These are phyloP conservation scores for Gymnarchus niloticus DNA, from an alignment of 2,113 vertebrate species.

Conservation along the genomic window DNA sequence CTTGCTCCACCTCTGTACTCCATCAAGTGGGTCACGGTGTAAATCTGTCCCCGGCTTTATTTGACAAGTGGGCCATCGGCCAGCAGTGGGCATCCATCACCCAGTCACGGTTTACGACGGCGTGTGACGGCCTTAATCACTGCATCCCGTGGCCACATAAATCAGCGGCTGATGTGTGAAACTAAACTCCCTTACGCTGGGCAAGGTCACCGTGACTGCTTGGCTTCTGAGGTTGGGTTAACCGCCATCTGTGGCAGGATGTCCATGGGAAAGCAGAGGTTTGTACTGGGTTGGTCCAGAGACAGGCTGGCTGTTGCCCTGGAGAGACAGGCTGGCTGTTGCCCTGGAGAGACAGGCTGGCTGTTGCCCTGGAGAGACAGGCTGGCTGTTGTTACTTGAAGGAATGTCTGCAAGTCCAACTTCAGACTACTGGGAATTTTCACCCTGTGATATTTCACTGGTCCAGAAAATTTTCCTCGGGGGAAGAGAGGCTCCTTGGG, in stretches of 20 bases:
- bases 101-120: background rate
- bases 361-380: background rate
- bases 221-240: too few species aligned
- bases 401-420: background rate
- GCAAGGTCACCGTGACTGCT: background rate
- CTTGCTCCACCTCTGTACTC: too few species aligned
- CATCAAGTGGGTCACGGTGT: background rate
- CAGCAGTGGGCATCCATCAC: slow-evolving; percentile 23
- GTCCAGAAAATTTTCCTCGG: background rate
- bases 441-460: background rate
- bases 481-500: background rate
- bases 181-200: slow-evolving; percentile 3
- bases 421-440: too few species aligned
- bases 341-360: background rate
- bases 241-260: background rate
- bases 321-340: background rate
- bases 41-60: background rate
- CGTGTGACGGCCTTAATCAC: slow-evolving; percentile 38
- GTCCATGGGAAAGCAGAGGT: background rate
- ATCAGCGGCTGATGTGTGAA: slow-evolving; percentile 15
- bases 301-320: background rate
- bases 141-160: slow-evolving; percentile 26
- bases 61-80: background rate
- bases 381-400: background rate
- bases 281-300: background rate